These are phyloP conservation scores for Phenganax marumi DNA, from an alignment of 92 coral and sea anemone species.

Conservation along the genomic window DNA sequence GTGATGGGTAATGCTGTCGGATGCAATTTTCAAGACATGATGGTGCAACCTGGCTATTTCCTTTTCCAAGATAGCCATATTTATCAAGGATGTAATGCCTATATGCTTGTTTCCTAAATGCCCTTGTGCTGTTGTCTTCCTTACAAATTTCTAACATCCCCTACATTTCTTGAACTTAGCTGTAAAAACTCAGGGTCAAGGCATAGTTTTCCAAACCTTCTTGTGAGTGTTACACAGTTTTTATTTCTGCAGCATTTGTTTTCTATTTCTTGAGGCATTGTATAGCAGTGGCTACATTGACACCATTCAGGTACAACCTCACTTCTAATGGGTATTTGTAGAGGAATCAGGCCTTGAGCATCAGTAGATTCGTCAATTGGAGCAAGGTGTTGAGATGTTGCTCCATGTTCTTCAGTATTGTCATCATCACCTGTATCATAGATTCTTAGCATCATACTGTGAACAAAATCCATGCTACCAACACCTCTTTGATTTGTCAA, in stretches of 20 bases:
- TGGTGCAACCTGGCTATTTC: conserved; percentile 57
- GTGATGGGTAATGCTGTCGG: conserved; percentile 52
- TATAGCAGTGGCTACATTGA: not conserved
- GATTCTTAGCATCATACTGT: not conserved
- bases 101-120: conserved; percentile 59
- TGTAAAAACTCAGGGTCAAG: conserved; percentile 52
- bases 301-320: conserved; percentile 26
- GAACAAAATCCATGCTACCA: conserved; percentile 7
- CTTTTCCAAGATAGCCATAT: conserved; percentile 55
- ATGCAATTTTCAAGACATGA: conserved; percentile 51
- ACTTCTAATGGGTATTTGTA: not conserved
- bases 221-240: conserved; percentile 3
- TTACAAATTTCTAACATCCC: conserved; percentile 55
- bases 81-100: conserved; percentile 48
- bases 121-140: conserved; percentile 53
- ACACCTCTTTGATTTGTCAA: conserved; percentile 1
- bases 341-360: not conserved
- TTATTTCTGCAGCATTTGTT: conserved; percentile 13
- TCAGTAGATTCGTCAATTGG: no score
- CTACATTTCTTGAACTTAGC: conserved; percentile 44
- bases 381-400: no score
- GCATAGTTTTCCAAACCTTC: conserved; percentile 6
- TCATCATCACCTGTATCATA: not conserved
- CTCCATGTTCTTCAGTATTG: not conserved
- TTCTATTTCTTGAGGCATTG: conserved; percentile 5